These are phyloP conservation scores for Pedionomus torquatus DNA, from an alignment of 2,113 vertebrate species.

Conservation along the genomic window DNA sequence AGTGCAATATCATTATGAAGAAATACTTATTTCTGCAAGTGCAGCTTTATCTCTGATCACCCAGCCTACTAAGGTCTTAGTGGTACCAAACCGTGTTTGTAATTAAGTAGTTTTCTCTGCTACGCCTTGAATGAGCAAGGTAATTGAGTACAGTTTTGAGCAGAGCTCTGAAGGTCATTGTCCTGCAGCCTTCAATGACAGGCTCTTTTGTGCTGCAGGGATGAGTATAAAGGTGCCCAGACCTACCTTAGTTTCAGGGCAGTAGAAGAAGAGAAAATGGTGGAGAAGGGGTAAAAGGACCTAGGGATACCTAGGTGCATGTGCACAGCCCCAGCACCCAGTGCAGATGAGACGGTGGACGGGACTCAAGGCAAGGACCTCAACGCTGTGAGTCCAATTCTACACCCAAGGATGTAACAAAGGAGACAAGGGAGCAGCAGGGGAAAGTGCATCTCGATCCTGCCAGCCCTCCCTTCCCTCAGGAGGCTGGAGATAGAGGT, in stretches of 20 bases:
- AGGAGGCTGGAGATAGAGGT: neutral
- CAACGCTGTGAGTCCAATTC: neutral
- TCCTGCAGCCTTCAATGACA: neutral
- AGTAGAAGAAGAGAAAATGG: neutral
- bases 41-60: neutral
- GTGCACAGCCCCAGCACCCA: neutral
- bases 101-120: neutral
- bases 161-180: neutral
- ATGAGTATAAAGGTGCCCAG: neutral
- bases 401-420: neutral
- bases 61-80: neutral
- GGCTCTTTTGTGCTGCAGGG: fast-evolving
- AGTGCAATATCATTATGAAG: neutral
- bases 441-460: neutral
- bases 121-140: neutral
- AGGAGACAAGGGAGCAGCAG: neutral
- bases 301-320: neutral
- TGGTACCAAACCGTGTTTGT: neutral
- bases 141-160: neutral
- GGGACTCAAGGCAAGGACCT: neutral
- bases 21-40: neutral
- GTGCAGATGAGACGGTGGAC: neutral
- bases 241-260: neutral
- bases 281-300: neutral
- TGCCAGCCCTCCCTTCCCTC: neutral